Base-by-base conservation (phyloP, 2,888 invertebrate genomes). In the Watsonalla cultraria region DNA sequence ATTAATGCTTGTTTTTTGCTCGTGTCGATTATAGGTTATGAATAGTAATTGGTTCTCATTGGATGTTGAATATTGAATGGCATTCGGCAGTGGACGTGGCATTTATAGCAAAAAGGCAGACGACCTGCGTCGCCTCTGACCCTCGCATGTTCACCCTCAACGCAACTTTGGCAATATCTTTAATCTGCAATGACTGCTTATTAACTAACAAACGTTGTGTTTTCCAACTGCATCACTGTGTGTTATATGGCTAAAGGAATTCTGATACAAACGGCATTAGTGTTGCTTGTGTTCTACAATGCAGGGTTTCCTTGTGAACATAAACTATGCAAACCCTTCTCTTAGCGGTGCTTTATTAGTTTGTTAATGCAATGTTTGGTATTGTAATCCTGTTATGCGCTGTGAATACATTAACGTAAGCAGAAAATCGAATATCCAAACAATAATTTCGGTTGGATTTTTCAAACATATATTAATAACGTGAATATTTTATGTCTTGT, bases 151-250 rank as follows among this genome's bases (percentile, higher is more conserved):
- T 34, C 45, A 35, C 35, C 15, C 48, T 51, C 46, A 51, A 51
- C 46, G 35, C 46, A 46, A 46, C 49, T 53, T 49, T 53, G 34
- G 49, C 45, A 53, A 53, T 53, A 53, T 53, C 45, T 49, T 49
- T 14, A 37, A 49, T 49, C 49, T 53, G 14, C 35, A 45, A 14
- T 33, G 34, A 34, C 34, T n/a, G 45, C 5, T 53, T 34, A 52
- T 46, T 46, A 37, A 47, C 34, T 8, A 9, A 13, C 8, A 37
- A 7, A 7, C 0, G 37, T 13, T 6, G 15, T 13, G 49, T 45
- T 47, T 53, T 46, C 45, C 48, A 49, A 49, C 45, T 49, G n/a
- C 4, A 9, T 2, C 13, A 2, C 35, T 53, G 34, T 51, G 51
- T 51, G 5, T 46, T 46, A 14, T 46, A 34, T 7, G 37, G 46